Evolutionary conservation across 2,888 invertebrate genomes (phyloP), one percentile per base, ranked within the genome.

Genomic region (Eristalis intricaria): DNA sequence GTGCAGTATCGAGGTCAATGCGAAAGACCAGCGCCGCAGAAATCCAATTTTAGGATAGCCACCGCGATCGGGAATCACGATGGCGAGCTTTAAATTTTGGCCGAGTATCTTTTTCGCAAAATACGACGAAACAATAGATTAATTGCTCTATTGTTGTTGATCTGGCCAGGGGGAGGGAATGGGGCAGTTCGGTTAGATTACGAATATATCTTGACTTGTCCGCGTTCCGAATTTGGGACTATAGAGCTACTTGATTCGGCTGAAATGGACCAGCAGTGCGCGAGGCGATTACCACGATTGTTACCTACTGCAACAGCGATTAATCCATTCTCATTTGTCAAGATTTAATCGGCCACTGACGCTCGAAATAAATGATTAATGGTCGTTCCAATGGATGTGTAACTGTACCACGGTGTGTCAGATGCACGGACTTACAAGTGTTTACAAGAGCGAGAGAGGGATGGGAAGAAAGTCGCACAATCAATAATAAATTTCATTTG

Each of bases 301-400:
- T 71, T 85, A 64, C 76, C 81, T 69, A 69, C 43, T 50, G 50
- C 50, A 50, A 76, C 50, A 68, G n/a, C 77, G 81, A 77, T 85
- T 73, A 81, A 81, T 85, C 82, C 77, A 77, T 81, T 85, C 85
- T 85, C 77, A 85, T 85, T 85, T 85, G 81, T 85, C 81, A 85
- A 81, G 81, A 81, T 85, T 74, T 77, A 73, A 85, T 85, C 85
- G 73, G 60, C 29, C 73, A 74, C 84, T 73, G 84, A 73, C 81
- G 77, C 85, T 81, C 69, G 76, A 81, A 85, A 77, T 76, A 77
- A 50, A 81, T 85, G 81, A 85, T 85, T 85, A 85, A 85, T 85
- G 73, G 43, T 0, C 64, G 63, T 19, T n/a, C 77, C 76, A 68
- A 77, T 76, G 65, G 84, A 76, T 84, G 66, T 69, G 74, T 79